These are phyloP conservation scores for Cyaniris semiargus DNA, from an alignment of 2,888 invertebrate species.

Conservation along the genomic window DNA sequence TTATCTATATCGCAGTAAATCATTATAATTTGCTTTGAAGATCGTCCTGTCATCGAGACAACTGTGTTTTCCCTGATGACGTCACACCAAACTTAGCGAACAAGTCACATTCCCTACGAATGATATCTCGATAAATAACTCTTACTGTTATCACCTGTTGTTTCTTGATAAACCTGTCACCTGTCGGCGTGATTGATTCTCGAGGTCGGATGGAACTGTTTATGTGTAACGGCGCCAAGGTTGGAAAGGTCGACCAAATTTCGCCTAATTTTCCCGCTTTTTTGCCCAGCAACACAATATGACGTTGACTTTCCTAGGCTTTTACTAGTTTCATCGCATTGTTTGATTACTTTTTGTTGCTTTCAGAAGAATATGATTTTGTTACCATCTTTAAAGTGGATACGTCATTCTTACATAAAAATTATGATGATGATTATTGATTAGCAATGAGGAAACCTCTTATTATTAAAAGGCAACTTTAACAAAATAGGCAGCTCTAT, in stretches of 20 bases:
- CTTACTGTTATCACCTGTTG: constrained; percentile 58
- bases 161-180: constrained; percentile 51
- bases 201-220: constrained; percentile 63
- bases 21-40: too few relatives aligned
- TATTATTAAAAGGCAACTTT: too few relatives aligned
- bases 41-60: too few relatives aligned
- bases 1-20: too few relatives aligned
- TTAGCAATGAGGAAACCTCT: background rate
- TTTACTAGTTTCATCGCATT: too few relatives aligned
- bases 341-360: background rate
- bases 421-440: background rate
- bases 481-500: background rate
- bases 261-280: constrained; percentile 9
- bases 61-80: background rate
- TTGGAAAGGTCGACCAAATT: constrained; percentile 40
- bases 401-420: too few relatives aligned
- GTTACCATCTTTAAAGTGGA: too few relatives aligned
- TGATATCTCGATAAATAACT: constrained; percentile 39
- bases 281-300: constrained; percentile 16
- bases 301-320: background rate
- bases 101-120: constrained; percentile 28
- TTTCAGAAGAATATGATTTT: background rate
- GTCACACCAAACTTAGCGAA: background rate
- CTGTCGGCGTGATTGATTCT: constrained; percentile 68
- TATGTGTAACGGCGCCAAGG: constrained; percentile 51